phyloP scores from a whole-genome alignment of 2,888 invertebrate species.

The Platycnemis pennipes region DNA sequence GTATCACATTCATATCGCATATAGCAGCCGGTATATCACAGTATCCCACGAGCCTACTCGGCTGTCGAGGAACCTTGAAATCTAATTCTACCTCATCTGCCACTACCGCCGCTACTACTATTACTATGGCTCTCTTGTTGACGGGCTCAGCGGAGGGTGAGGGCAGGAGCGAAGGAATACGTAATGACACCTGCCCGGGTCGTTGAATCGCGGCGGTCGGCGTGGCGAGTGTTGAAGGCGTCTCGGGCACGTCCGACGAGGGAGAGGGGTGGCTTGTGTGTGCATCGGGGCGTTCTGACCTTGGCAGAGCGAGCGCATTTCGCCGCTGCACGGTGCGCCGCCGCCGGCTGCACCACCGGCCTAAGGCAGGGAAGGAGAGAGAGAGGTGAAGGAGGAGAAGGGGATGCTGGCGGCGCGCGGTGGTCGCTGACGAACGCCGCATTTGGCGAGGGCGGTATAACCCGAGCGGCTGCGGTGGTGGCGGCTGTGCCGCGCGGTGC shows the following conservation, averaged over 20 bases:
- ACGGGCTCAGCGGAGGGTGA: no score
- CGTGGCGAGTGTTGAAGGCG: background rate
- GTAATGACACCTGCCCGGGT: background rate
- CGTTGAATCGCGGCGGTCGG: background rate
- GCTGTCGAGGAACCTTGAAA: background rate
- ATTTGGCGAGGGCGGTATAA: background rate
- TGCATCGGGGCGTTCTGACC: background rate
- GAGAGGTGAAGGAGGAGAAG: background rate
- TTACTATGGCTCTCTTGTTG: no score
- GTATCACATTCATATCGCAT: no score
- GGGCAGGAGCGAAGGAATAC: background rate
- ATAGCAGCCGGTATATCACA: no score
- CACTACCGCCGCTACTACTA: no score
- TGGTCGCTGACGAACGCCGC: background rate
- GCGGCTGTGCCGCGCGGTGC: background rate
- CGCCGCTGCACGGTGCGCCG: background rate
- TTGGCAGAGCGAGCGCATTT: background rate
- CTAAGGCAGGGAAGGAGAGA: background rate
- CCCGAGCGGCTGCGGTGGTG: background rate
- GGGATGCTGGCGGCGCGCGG: background rate
- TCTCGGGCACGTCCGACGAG: background rate
- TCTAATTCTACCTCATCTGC: no score
- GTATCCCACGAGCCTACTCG: background rate
- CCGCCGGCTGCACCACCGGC: background rate
- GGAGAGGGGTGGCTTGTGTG: background rate